A percentile compares a stretch with the other conserved stretches of the same genome.
phyloP scores from a whole-genome alignment of 2,888 invertebrate species.

The Athalia circularis region DNA sequence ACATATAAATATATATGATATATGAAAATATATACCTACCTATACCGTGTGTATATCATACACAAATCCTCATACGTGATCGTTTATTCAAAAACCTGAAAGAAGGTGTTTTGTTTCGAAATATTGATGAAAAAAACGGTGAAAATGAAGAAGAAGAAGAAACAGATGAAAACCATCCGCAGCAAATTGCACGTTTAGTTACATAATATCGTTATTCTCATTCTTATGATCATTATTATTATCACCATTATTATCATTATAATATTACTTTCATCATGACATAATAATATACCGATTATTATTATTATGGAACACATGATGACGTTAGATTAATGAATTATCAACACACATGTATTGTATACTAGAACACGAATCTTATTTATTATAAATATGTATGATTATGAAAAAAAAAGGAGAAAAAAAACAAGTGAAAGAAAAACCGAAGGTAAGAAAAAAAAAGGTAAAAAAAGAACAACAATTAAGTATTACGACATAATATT shows the following conservation, averaged over 20 bases:
- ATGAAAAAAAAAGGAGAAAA: neutral
- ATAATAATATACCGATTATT: neutral
- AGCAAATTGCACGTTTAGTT: too few species aligned
- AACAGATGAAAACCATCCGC: too few species aligned
- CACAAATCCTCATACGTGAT: too few species aligned
- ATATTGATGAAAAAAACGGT: too few species aligned
- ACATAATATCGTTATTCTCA: neutral
- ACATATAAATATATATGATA: too few species aligned
- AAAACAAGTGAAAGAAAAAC: constrained; percentile 7
- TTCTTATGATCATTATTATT: neutral
- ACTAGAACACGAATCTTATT: constrained; percentile 28
- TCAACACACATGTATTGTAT: constrained; percentile 25
- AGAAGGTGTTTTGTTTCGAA: too few species aligned
- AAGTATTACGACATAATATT: constrained; percentile 4
- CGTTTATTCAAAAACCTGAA: too few species aligned
- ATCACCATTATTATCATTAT: neutral
- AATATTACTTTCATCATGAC: neutral
- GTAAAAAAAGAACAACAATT: constrained; percentile 9
- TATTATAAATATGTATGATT: neutral
- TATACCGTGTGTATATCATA: too few species aligned
- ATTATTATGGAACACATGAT: neutral
- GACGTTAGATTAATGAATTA: constrained; percentile 33
- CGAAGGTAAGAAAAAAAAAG: constrained; percentile 9
- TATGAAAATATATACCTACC: too few species aligned
- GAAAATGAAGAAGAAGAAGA: too few species aligned